A percentile compares a stretch with the other conserved stretches of the same genome.
Conservation (phyloP, 2,113 vertebrate species). For the Carollia perspicillata region DNA sequence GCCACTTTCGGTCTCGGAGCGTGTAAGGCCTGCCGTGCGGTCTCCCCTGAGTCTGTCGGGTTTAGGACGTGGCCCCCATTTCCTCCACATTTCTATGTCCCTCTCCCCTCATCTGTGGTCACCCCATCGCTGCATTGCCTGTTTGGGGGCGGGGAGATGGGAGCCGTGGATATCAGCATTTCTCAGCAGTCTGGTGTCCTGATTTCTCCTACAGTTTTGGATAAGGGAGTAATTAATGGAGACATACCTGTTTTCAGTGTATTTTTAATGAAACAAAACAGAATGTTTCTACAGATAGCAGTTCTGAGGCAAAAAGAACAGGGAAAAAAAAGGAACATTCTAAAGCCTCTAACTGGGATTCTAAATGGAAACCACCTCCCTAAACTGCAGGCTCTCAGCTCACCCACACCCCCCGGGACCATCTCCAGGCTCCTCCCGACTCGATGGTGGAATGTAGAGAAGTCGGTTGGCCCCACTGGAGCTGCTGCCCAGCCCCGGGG, state of each 20-base stretch:
- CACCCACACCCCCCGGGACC: rapidly evolving
- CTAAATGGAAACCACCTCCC: neutral
- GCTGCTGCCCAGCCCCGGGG: neutral
- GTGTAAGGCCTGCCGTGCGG: neutral
- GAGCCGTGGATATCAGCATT: neutral
- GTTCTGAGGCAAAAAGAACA: neutral
- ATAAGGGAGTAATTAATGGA: neutral
- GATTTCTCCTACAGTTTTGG: neutral
- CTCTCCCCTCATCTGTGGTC: neutral
- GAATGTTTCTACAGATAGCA: neutral
- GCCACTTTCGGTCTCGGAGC: neutral
- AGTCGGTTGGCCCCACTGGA: neutral
- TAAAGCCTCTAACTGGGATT: neutral
- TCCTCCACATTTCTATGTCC: no score
- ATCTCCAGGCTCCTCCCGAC: neutral
- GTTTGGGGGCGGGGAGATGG: neutral
- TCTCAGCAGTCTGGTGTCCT: neutral
- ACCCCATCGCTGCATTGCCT: neutral
- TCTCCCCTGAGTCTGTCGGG: neutral
- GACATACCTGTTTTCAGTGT: neutral
- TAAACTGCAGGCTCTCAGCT: neutral
- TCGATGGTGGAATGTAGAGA: neutral
- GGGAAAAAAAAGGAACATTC: neutral
- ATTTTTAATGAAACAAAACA: conserved; percentile 1
- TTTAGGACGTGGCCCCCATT: neutral